A percentile compares a stretch with the other conserved stretches of the same genome.
phyloP scores from a whole-genome alignment of 92 coral and sea anemone genomes.

The Actinostola sp. region DNA sequence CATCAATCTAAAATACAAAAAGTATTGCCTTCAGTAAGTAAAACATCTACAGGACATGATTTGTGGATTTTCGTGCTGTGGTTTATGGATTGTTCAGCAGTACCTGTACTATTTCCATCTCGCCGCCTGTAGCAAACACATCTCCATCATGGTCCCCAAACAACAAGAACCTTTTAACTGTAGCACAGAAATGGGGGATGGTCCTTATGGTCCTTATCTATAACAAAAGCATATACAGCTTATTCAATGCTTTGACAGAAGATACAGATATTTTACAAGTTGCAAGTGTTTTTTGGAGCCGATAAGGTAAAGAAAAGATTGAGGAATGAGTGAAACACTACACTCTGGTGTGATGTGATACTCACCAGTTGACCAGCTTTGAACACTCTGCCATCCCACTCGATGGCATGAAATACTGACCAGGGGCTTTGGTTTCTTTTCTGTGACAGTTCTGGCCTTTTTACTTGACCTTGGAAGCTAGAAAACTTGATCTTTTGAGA shows the following conservation, averaged over 20 bases:
- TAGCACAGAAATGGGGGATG: conserved; percentile 82
- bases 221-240: conserved; percentile 2
- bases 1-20: no score
- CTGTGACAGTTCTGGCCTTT: conserved; percentile 85
- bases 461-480: conserved; percentile 88
- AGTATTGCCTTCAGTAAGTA: no score
- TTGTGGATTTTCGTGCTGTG: no score
- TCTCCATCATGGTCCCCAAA: conserved; percentile 95
- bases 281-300: no score
- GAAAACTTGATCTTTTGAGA: conserved; percentile 75
- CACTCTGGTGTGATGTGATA: not conserved
- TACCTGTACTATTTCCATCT: conserved; percentile 94
- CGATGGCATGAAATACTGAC: conserved; percentile 91
- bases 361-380: conserved; percentile 91
- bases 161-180: conserved; percentile 86
- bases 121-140: conserved; percentile 99
- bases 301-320: no score
- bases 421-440: conserved; percentile 93
- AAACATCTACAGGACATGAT: no score
- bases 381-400: conserved; percentile 96
- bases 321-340: no score
- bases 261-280: no score
- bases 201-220: conserved; percentile 93
- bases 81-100: no score
- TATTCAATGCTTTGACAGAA: no score